Evolutionary conservation across 30 jellyfish, hydroid and myxozoan genomes (phyloP), one percentile per base, ranked within the genome.

Genomic region (Turritopsis dohrnii): DNA sequence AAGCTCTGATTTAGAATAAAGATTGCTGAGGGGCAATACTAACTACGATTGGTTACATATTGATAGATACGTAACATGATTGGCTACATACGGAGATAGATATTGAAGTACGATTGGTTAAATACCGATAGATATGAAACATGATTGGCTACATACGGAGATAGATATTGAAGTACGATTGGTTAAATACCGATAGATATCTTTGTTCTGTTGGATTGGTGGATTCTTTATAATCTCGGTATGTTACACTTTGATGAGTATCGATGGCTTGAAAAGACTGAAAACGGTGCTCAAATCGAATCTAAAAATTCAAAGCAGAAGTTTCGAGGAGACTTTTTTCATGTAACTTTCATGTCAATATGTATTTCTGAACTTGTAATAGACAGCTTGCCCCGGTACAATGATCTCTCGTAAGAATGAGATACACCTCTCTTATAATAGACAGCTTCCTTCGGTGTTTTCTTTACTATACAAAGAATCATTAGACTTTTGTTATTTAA

Each of bases 221-320:
- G 22, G 86, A 74, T 5, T 86, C 95, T 52, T 80, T 80, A 89
- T 91, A 91, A 52, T 86, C 96, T 31, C 29, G n/a, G 71, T 91
- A 91, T 20, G 83, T 27, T 28, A 84, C 93, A n/a, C 96, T 85
- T 72, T 91, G 96, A 18, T 94, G 97, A 19, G 97, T 91, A 74
- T 91, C 97, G 65, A 91, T 84, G 76, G 79, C 83, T 29, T 81
- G 93, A 53, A 91, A 91, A 17, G 97, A 87, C 0, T 84, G 54
- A 87, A 91, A 91, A 54, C 97, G 84, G 27, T 88, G 97, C 79
- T 91, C 97, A 87, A 81, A 91, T 27, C 97, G 95, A 66, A 91
- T 84, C 89, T 85, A 29, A 66, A 83, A 1, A 23, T 16, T 18
- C 16, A 21, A 72, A 18, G 18, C 26, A 76, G 0, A 21, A 76